Evolutionary conservation across 2,113 vertebrate genomes (phyloP).

Genomic region (Ranitomeya imitator): DNA sequence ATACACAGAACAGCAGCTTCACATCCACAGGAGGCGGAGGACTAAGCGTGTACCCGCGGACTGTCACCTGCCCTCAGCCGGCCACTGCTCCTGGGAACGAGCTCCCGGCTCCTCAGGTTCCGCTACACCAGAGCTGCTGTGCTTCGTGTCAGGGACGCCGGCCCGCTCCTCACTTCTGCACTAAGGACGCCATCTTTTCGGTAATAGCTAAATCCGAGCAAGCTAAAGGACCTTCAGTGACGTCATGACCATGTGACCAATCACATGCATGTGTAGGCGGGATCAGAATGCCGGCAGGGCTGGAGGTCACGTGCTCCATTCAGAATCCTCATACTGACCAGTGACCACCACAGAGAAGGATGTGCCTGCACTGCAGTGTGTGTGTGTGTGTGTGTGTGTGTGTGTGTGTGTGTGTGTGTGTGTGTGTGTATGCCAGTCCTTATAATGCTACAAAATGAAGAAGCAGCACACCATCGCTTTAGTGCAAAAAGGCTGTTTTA

Average conservation of each 20-base stretch:
- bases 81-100: neutral
- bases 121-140: neutral
- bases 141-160: neutral
- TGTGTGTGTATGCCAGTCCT: too few species aligned
- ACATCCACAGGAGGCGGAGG: neutral
- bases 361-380: too few species aligned
- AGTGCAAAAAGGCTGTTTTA: too few species aligned
- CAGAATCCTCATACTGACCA: too few species aligned
- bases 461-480: too few species aligned
- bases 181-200: slow-evolving; percentile 41
- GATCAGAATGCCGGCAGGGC: neutral
- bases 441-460: too few species aligned
- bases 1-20: too few species aligned
- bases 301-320: neutral
- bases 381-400: too few species aligned
- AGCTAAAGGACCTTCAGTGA: neutral
- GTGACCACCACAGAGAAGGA: too few species aligned
- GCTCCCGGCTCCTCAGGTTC: slow-evolving; percentile 6
- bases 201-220: neutral
- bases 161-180: slow-evolving; percentile 21
- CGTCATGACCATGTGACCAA: neutral
- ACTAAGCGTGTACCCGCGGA: neutral
- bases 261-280: neutral
- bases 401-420: too few species aligned
- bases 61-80: slow-evolving; percentile 49